Conservation (phyloP, 2,888 invertebrate species). For the Escarpia spicata region DNA sequence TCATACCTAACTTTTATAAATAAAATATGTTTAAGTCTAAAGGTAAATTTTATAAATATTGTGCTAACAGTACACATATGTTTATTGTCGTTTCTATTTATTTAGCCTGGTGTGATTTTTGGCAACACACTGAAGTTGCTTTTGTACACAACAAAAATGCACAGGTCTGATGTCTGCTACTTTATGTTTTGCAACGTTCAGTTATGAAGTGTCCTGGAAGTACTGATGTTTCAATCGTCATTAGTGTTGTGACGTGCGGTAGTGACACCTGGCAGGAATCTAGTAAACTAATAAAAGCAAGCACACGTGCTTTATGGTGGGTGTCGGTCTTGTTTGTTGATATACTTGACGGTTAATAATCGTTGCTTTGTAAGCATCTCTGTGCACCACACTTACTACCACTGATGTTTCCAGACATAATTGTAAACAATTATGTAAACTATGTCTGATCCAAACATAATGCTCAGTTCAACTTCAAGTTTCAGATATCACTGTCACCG, state of each 20-base stretch:
- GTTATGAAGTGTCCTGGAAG: not conserved
- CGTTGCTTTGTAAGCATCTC: not conserved
- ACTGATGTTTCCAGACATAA: not conserved
- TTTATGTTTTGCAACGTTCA: not conserved
- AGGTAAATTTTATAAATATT: too few relatives aligned
- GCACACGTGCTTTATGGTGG: not conserved
- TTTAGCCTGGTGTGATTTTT: too few relatives aligned
- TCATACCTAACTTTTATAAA: too few relatives aligned
- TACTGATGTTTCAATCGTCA: not conserved
- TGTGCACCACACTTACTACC: not conserved
- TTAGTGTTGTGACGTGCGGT: not conserved
- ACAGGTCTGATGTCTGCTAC: too few relatives aligned
- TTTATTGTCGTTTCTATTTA: too few relatives aligned
- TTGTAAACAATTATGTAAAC: not conserved
- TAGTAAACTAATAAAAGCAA: not conserved
- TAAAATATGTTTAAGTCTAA: too few relatives aligned
- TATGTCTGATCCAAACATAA: not conserved
- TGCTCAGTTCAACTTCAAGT: not conserved
- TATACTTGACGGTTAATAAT: not conserved
- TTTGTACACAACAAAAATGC: too few relatives aligned
- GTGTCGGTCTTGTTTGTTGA: not conserved
- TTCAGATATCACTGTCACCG: not conserved
- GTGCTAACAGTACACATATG: too few relatives aligned
- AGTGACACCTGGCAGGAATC: not conserved
- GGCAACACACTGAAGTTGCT: too few relatives aligned